Evolutionary conservation across 1,140 invertebrate species (phyloP).

Genomic region (Drosophila lacteicornis): DNA sequence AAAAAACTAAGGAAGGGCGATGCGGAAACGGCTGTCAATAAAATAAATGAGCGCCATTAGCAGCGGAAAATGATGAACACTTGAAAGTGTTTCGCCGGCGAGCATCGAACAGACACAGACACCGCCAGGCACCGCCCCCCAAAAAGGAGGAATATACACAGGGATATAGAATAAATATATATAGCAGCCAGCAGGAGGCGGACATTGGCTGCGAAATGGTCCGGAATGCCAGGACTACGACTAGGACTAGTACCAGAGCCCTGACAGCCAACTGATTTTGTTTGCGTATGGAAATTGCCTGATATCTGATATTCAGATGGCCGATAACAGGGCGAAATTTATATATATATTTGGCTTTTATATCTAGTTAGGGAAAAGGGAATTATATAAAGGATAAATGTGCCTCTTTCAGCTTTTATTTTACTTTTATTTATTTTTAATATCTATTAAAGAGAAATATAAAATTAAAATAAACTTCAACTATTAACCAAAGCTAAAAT

Average conservation of each 20-base stretch:
- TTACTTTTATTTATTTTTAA: not conserved
- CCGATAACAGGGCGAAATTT: not conserved
- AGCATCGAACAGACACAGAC: slow-evolving; percentile 16
- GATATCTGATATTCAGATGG: slow-evolving; percentile 1
- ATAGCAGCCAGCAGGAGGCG: not conserved
- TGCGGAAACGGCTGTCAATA: slow-evolving; percentile 67
- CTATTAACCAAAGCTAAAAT: not conserved
- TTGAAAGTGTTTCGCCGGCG: slow-evolving; percentile 50
- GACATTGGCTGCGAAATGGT: slow-evolving; percentile 35
- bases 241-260: not conserved
- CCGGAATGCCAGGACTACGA: slow-evolving; percentile 11
- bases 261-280: not conserved
- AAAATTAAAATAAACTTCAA: not conserved
- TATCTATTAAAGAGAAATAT: not conserved
- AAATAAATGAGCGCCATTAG: slow-evolving; percentile 79
- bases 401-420: too few species aligned
- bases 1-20: slow-evolving; percentile 21
- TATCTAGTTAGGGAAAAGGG: too few species aligned
- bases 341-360: not conserved
- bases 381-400: too few species aligned
- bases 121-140: slow-evolving; percentile 10
- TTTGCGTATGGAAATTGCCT: slow-evolving; percentile 24
- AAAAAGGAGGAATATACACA: not conserved
- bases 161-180: slow-evolving; percentile 13
- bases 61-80: slow-evolving; percentile 64